Percentiles rank a stretch among this genome's conserved stretches.
These are phyloP conservation scores for Cyprinodon brontotheroides DNA, from an alignment of 2,113 vertebrate species.

Conservation along the genomic window DNA sequence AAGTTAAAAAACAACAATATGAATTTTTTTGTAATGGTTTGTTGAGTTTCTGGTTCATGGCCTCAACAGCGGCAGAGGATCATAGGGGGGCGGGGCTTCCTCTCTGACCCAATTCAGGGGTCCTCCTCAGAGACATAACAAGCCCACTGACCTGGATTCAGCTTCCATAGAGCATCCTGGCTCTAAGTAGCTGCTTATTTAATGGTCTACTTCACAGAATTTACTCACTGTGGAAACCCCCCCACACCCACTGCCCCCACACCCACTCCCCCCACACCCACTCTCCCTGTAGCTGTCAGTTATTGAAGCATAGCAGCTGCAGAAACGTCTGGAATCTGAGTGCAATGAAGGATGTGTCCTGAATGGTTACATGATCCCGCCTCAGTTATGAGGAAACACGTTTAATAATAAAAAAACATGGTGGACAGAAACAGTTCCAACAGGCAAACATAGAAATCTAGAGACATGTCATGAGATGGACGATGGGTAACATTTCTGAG, in stretches of 20 bases:
- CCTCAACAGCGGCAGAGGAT: not conserved
- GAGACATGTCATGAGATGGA: too few species aligned
- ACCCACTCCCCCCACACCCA: not conserved
- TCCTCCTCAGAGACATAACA: not conserved
- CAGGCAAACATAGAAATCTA: too few species aligned
- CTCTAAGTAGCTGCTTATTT: not conserved
- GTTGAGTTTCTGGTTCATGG: not conserved
- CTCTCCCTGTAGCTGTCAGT: not conserved
- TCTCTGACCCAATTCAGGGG: slow-evolving; percentile 13
- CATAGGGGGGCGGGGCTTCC: not conserved
- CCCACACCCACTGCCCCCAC: not conserved
- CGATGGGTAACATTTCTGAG: too few species aligned
- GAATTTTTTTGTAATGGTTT: not conserved
- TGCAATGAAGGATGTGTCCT: too few species aligned
- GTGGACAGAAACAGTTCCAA: too few species aligned
- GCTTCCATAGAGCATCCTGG: not conserved
- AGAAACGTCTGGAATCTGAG: too few species aligned
- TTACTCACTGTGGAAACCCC: too few species aligned
- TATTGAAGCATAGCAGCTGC: not conserved
- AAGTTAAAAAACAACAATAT: not conserved
- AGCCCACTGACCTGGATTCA: slow-evolving; percentile 14
- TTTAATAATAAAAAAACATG: too few species aligned
- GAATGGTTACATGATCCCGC: too few species aligned
- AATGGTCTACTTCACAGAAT: too few species aligned
- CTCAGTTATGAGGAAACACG: too few species aligned